phyloP scores from a whole-genome alignment of 2,797 vertebrate genomes.

The Buphagus erythrorhynchus region DNA sequence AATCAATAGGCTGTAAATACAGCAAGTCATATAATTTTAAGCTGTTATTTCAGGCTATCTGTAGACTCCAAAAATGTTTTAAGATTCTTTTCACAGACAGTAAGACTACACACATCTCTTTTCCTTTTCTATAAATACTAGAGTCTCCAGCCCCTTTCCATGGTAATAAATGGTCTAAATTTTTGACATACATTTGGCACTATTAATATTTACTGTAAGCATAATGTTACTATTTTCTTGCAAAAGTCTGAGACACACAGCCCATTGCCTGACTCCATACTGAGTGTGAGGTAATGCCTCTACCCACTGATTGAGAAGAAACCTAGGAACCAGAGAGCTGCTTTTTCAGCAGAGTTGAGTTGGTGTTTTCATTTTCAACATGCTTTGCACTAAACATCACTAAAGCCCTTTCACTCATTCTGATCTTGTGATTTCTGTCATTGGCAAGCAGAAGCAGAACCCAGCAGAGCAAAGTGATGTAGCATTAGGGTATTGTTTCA shows the following conservation, averaged over 20 bases:
- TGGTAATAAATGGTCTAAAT: not conserved
- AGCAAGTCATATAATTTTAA: not conserved
- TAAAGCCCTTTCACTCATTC: slow-evolving; percentile 29
- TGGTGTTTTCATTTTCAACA: slow-evolving; percentile 34
- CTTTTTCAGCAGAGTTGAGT: slow-evolving; percentile 57
- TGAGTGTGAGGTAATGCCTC: not conserved
- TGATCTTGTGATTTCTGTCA: slow-evolving; percentile 60
- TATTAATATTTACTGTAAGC: not conserved
- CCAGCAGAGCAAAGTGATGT: slow-evolving; percentile 56
- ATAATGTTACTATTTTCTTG: not conserved
- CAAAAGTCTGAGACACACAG: not conserved
- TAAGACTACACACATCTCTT: not conserved
- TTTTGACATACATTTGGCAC: not conserved
- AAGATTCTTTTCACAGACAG: not conserved
- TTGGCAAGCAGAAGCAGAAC: slow-evolving; percentile 32
- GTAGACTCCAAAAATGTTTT: not conserved
- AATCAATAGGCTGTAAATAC: not conserved
- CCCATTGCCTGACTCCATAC: not conserved
- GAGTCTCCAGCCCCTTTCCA: not conserved
- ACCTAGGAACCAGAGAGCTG: not conserved
- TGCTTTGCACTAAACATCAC: slow-evolving; percentile 42
- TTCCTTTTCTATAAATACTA: not conserved
- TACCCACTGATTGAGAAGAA: not conserved
- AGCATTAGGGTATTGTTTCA: slow-evolving; percentile 59
- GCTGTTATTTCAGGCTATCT: not conserved